phyloP scores from a whole-genome alignment of 2,888 invertebrate species.

The Griposia aprilina region DNA sequence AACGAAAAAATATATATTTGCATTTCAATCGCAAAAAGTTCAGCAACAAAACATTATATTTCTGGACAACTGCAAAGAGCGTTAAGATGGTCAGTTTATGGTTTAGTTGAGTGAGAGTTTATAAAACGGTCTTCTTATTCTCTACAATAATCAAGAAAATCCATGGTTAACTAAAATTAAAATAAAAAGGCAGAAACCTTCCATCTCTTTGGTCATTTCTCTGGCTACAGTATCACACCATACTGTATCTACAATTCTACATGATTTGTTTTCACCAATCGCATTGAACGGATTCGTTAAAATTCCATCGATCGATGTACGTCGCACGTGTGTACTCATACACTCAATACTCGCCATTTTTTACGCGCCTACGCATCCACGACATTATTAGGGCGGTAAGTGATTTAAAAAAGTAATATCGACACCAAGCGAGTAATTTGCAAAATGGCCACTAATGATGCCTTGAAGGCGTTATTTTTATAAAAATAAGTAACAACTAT shows the following conservation, averaged over 20 bases:
- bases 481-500: slow-evolving; percentile 34
- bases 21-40: not conserved
- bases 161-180: too few relatives aligned
- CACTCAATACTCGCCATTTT: slow-evolving; percentile 48
- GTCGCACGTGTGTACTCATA: slow-evolving; percentile 46
- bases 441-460: slow-evolving; percentile 46
- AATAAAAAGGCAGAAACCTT: not conserved
- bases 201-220: not conserved
- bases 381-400: slow-evolving; percentile 47
- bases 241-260: not conserved
- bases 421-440: slow-evolving; percentile 45
- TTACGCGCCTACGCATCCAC: slow-evolving; percentile 43
- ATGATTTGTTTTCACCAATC: not conserved
- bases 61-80: too few relatives aligned
- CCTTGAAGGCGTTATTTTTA: slow-evolving; percentile 22
- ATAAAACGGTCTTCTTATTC: not conserved
- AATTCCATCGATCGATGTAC: slow-evolving; percentile 51
- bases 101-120: not conserved
- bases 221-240: not conserved
- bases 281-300: slow-evolving; percentile 40
- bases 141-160: not conserved
- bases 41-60: not conserved
- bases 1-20: too few relatives aligned
- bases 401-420: slow-evolving; percentile 54
- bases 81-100: not conserved